Base-by-base conservation (phyloP, 2,797 vertebrate species). In the Florisuga fusca region DNA sequence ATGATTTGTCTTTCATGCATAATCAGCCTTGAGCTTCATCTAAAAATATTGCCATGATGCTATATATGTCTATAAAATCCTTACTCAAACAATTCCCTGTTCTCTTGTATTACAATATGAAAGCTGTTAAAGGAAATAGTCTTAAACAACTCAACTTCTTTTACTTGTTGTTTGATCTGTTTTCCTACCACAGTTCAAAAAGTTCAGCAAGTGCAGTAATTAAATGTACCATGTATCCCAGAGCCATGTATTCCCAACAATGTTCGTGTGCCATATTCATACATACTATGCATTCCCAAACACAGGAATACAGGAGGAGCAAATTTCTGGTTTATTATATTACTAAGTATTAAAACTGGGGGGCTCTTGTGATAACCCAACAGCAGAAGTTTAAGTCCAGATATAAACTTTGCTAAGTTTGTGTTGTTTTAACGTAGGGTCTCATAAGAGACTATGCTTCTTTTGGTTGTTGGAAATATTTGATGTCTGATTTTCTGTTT, bases 1-100 rank as follows among this genome's bases (percentile, higher is more conserved):
- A 95, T 84, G 79, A 97, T 94, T 97, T 96, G 31, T 89, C 89
- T 97, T 96, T 94, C 85, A 88, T 94, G 90, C 66, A 61, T 93
- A 86, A 92, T 83, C 82, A 90, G 73, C 77, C 84, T 87, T 87
- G 78, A 80, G 78, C 53, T 88, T 97, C 83, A 87, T 94, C 72
- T 91, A 78, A 71, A 96, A 92, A 94, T 85, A 87, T 50, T 84
- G 67, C 33, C 73, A 62, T 41, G 45, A 79, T 91, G 46, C 4
- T 84, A 34, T 33, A 59, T 62, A 62, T 31, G 8, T 90, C 48
- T 59, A 74, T 69, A 55, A 81, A 66, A 76, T 53, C 33, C 33
- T 51, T 89, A 67, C 50, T 84, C 71, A 88, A 55, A 64, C 33
- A 79, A 89, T 81, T 89, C 74, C 41, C 55, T 75, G 33, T 73